Evolutionary conservation across 2,888 invertebrate genomes (phyloP).

Genomic region (Cartodere bifasciata): DNA sequence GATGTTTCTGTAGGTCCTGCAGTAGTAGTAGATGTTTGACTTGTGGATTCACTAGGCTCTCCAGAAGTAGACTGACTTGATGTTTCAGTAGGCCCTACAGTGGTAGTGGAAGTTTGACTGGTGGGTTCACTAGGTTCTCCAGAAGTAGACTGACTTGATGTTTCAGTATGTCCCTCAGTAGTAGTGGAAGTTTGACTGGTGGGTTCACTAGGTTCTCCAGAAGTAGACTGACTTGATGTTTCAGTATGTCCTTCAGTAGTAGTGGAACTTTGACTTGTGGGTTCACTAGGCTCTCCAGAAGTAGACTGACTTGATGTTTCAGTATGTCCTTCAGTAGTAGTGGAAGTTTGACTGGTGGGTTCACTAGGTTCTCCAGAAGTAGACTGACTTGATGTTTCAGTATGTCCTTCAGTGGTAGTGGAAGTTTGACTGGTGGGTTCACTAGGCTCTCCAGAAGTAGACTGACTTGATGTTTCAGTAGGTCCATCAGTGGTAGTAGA

Average conservation of each 20-base stretch:
- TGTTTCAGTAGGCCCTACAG: background rate
- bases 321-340: too few relatives aligned
- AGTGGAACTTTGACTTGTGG: background rate
- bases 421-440: background rate
- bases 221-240: background rate
- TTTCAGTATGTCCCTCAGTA: background rate
- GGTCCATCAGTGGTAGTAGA: too few relatives aligned
- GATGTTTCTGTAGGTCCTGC: slow-evolving; percentile 1
- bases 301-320: background rate
- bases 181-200: background rate
- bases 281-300: background rate
- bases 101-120: background rate
- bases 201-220: background rate
- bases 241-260: too few relatives aligned
- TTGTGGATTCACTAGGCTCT: background rate
- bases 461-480: background rate
- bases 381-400: background rate
- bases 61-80: background rate
- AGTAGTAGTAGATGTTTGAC: slow-evolving; percentile 2
- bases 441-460: background rate
- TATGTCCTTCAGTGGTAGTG: too few relatives aligned
- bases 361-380: background rate
- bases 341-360: background rate
- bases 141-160: background rate
- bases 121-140: background rate